Conservation (phyloP, 1,140 invertebrate genomes). For the Steinernema khuongi region DNA sequence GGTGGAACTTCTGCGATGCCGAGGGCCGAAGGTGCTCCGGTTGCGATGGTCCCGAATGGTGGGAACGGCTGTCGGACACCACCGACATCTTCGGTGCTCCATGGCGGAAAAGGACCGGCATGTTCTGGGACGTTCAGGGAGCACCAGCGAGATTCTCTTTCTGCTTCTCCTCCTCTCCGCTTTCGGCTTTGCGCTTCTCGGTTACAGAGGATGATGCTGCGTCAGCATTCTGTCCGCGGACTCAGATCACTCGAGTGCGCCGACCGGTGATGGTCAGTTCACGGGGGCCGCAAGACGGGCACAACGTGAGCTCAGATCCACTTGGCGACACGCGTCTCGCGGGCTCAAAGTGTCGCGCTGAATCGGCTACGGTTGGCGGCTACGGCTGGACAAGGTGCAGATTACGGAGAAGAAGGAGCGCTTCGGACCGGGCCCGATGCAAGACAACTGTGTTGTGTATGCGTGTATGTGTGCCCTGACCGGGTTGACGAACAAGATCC, state of each 20-base stretch:
- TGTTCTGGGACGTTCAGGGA: neutral
- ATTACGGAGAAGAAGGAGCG: neutral
- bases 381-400: neutral
- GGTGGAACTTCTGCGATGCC: neutral
- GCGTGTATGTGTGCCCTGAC: neutral
- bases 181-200: neutral
- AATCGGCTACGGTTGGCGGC: neutral
- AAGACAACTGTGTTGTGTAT: conserved; percentile 17
- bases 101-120: neutral
- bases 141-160: neutral
- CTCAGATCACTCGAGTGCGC: too few species aligned
- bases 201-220: neutral
- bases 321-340: neutral
- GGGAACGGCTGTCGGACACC: neutral
- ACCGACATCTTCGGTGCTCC: neutral
- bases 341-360: neutral
- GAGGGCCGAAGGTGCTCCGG: neutral
- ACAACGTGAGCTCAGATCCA: too few species aligned
- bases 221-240: neutral
- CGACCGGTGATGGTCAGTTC: too few species aligned
- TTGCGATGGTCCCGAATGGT: neutral
- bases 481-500: conserved; percentile 9
- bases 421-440: neutral
- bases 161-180: neutral
- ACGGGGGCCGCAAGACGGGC: too few species aligned